Evolutionary conservation across 1,140 invertebrate species (phyloP), one percentile per base, ranked within the genome.

Genomic region (Macrostomum lignano): DNA sequence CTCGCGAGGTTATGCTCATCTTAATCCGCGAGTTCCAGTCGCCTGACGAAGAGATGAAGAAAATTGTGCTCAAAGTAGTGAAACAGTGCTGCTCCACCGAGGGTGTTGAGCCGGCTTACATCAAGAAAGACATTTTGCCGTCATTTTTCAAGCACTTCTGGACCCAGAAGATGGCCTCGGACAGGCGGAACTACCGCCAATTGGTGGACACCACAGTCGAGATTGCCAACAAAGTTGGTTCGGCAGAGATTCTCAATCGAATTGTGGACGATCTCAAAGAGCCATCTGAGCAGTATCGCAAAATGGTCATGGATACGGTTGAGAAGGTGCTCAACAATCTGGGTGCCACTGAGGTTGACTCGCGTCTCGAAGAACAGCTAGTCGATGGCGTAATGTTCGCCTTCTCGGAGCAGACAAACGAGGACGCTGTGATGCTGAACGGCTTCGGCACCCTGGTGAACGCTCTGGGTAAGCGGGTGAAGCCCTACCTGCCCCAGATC

Each of bases 241-340:
- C 84, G 1, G 84, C 82, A 1, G 88, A 96, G 65, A 98, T 98
- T 36, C 84, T 98, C 33, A 82, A 82, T 51, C 67, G 88, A 33
- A 81, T 98, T 25, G 91, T 98, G 0, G 88, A 98, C 47, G 88
- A 98, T 60, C 61, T 98, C 21, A 98, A 98, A 60, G 88, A 98
- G 56, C 88, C 96, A 61, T 93, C 94, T 56, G 91, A 98, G 56
- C 81, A 93, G 46, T 98, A 96, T 55, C 66, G 91, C 38, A 99
- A 99, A 64, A 96, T 98, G 88, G 88, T 98, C 1, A 96, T 98
- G 82, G 91, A 98, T 55, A 94, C 82, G 0, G 94, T 98, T 39
- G 91, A 98, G 53, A 96, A 98, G 55, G 63, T 94, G 36, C 81
- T 98, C 68, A 76, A 74, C 4, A 86, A 91, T 55, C 63, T 96